Evolutionary conservation across 2,888 invertebrate species (phyloP).

Genomic region (Cerceris rybyensis): DNA sequence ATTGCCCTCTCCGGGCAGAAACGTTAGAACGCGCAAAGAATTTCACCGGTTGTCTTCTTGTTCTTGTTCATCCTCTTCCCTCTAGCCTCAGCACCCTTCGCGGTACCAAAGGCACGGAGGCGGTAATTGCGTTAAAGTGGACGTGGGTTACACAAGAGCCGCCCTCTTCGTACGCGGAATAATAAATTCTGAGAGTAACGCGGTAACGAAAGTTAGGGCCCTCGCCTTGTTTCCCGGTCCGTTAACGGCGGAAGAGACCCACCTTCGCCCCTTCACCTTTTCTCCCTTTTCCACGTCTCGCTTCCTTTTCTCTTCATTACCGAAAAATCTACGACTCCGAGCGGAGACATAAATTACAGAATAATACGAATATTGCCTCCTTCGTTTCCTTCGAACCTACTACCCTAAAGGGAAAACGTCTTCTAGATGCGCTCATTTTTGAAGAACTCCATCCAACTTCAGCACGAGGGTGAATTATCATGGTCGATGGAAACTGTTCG

Average conservation of each 20-base stretch:
- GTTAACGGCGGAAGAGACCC: constrained; percentile 58
- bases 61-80: constrained; percentile 18
- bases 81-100: not conserved
- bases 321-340: constrained; percentile 51
- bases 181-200: constrained; percentile 60
- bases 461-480: no score
- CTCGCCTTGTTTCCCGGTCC: constrained; percentile 65
- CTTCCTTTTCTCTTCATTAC: constrained; percentile 49
- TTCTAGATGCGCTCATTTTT: not conserved
- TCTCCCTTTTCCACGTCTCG: constrained; percentile 16
- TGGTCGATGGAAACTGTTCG: not conserved
- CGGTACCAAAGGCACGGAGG: constrained; percentile 38
- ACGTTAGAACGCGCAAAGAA: constrained; percentile 41
- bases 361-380: constrained; percentile 51
- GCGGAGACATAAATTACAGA: constrained; percentile 46
- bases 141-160: constrained; percentile 76
- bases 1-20: not conserved
- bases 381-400: not conserved
- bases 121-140: constrained; percentile 78
- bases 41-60: constrained; percentile 20
- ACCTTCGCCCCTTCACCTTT: constrained; percentile 20
- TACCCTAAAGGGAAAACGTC: not conserved
- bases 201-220: constrained; percentile 65
- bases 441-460: not conserved
- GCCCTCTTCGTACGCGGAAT: constrained; percentile 63